A percentile compares a stretch with the other conserved stretches of the same genome.
These are phyloP conservation scores for Limnothrissa miodon DNA, from an alignment of 2,113 vertebrate species.

Conservation along the genomic window DNA sequence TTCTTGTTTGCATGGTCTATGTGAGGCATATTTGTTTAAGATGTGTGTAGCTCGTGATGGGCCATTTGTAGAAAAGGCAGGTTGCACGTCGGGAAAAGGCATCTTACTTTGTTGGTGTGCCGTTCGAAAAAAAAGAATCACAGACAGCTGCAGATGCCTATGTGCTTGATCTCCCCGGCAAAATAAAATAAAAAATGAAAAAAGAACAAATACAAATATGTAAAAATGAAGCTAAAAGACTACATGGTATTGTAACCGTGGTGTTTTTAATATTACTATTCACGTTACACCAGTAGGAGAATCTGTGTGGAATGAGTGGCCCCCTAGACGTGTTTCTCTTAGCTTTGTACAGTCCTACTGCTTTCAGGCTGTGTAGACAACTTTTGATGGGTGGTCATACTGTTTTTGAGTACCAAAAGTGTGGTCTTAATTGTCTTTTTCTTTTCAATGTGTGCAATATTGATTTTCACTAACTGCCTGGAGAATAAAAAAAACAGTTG, in stretches of 20 bases:
- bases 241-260: slow-evolving; percentile 65
- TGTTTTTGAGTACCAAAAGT: slow-evolving; percentile 61
- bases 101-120: slow-evolving; percentile 20
- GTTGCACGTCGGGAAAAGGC: slow-evolving; percentile 15
- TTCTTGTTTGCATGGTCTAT: slow-evolving; percentile 74
- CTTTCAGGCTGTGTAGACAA: slow-evolving; percentile 66
- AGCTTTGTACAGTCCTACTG: slow-evolving; percentile 55
- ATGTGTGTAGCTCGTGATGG: slow-evolving; percentile 67
- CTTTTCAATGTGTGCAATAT: slow-evolving; percentile 67
- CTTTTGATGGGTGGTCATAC: slow-evolving; percentile 70
- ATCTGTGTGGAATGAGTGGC: slow-evolving; percentile 59
- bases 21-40: slow-evolving; percentile 71
- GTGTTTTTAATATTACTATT: slow-evolving; percentile 66
- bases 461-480: slow-evolving; percentile 52
- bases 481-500: slow-evolving; percentile 21
- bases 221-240: too few species aligned
- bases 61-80: slow-evolving; percentile 55
- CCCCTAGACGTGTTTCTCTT: slow-evolving; percentile 50
- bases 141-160: not conserved
- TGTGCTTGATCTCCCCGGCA: not conserved
- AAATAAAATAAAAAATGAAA: not conserved
- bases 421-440: slow-evolving; percentile 62
- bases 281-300: slow-evolving; percentile 57
- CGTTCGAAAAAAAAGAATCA: not conserved
- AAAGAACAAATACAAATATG: slow-evolving; percentile 46